Base-by-base conservation (phyloP, 2,797 vertebrate species). In the Furcifer pardalis region DNA sequence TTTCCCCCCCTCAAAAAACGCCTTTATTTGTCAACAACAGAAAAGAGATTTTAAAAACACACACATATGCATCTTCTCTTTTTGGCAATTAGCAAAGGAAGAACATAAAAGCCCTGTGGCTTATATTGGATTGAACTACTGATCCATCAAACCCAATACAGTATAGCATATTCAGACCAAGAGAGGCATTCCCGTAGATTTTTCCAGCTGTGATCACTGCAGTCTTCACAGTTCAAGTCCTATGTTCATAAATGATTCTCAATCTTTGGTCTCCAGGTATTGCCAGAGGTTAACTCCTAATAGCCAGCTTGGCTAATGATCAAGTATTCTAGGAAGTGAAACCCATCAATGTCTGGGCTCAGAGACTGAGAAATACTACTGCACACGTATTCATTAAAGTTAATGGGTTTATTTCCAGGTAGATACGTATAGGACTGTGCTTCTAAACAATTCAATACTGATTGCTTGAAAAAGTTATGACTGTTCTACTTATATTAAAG, bases 1-100 rank as follows among this genome's bases (percentile, higher is more conserved):
- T 93, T 91, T 90, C 92, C 91, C n/a, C n/a, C n/a, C n/a, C n/a
- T n/a, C 92, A 92, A 91, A 49, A 93, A 92, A 94, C 92, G 89
- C 90, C 92, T 92, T 93, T 90, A 86, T 89, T 92, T 89, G 90
- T 82, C 80, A 90, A 90, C 91, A 91, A 91, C 90, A 93, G 91
- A 78, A 89, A 83, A 7, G 93, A 91, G 91, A 91, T 93, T 91
- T 49, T 49, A 12, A 94, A 93, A 93, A 91, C 92, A 93, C 92
- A 93, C 92, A 94, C 91, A 94, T 89, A 91, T 84, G 46, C 46
- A 49, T 4, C 7, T 49, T 87, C 85, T 52, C 35, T 77, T 92
- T 91, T 90, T 19, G 90, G 84, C 85, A 90, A 84, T 86, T 86
- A 91, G 89, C 89, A 91, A 90, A 91, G 78, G 82, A 46, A 76